Evolutionary conservation across 2,888 invertebrate genomes (phyloP).

Genomic region (Hybos culiciformis): DNA sequence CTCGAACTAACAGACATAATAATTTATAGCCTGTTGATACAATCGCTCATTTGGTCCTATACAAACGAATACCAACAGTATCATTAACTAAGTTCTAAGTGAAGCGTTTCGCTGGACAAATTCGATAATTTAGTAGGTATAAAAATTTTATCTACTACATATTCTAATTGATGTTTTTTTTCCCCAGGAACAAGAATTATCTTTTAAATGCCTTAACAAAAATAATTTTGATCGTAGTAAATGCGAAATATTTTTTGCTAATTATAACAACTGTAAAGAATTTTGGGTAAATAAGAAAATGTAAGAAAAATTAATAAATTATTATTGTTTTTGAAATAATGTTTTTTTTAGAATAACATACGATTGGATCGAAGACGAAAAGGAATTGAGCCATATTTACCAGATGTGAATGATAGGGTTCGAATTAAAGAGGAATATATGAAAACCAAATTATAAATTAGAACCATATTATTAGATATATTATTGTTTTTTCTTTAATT

Average conservation of each 20-base stretch:
- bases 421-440: slow-evolving; percentile 49
- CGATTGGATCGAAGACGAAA: slow-evolving; percentile 43
- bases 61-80: no score
- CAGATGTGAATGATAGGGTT: slow-evolving; percentile 53
- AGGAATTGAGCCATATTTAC: slow-evolving; percentile 53
- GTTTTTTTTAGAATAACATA: slow-evolving; percentile 42
- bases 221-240: slow-evolving; percentile 50
- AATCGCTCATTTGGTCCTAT: no score
- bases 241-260: slow-evolving; percentile 55
- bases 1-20: no score
- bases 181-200: slow-evolving; percentile 55
- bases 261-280: slow-evolving; percentile 63
- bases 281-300: slow-evolving; percentile 56
- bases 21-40: no score
- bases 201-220: slow-evolving; percentile 55
- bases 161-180: slow-evolving; percentile 5
- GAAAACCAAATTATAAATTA: slow-evolving; percentile 25
- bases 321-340: background rate
- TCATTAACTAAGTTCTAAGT: no score
- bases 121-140: no score
- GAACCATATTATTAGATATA: slow-evolving; percentile 3
- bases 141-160: background rate
- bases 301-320: background rate
- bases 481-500: background rate
- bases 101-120: no score